phyloP scores from a whole-genome alignment of 2,888 invertebrate genomes.

The Nebria salina region DNA sequence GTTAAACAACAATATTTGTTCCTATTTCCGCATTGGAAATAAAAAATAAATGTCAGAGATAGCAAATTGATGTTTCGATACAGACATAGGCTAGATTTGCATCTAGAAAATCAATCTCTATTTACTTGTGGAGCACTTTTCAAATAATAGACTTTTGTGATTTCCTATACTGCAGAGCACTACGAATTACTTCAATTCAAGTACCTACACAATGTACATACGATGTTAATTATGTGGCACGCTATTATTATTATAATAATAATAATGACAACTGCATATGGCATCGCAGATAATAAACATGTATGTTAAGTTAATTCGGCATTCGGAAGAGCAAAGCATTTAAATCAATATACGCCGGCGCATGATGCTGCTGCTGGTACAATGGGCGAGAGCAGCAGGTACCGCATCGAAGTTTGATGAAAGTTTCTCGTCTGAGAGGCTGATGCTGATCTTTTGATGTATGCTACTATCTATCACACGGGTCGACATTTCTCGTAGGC shows the following conservation, averaged over 20 bases:
- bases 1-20: background rate
- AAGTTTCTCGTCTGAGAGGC: background rate
- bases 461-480: slow-evolving; percentile 29
- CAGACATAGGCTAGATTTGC: background rate
- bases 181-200: background rate
- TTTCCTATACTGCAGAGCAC: background rate
- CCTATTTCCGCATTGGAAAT: background rate
- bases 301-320: background rate
- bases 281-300: background rate
- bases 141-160: too few relatives aligned
- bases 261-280: background rate
- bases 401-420: slow-evolving; percentile 11
- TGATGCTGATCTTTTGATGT: slow-evolving; percentile 37
- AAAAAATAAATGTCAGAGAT: background rate
- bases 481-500: slow-evolving; percentile 3
- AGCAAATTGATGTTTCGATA: background rate
- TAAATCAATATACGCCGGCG: background rate
- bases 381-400: background rate
- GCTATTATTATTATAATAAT: background rate
- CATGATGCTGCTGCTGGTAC: background rate
- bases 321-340: background rate
- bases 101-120: too few relatives aligned
- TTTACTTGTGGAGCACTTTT: too few relatives aligned
- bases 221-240: background rate
- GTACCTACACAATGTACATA: background rate